Percentiles rank a stretch among this genome's conserved stretches.
These are phyloP conservation scores for Zaprionus vittiger DNA, from an alignment of 1,140 invertebrate species.

Conservation along the genomic window DNA sequence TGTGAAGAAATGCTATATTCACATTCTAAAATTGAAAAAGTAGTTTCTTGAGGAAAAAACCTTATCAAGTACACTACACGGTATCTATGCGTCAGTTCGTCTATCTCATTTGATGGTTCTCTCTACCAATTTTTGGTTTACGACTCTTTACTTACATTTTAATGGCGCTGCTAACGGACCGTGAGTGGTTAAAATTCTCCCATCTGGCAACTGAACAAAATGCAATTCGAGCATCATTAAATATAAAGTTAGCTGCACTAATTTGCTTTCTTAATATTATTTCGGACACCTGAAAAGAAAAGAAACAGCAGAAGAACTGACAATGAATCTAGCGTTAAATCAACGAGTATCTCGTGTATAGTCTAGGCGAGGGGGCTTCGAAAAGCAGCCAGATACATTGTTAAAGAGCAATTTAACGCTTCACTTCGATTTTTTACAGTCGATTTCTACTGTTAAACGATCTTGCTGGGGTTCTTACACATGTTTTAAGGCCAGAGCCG, in stretches of 20 bases:
- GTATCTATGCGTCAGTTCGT: neutral
- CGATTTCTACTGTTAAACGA: constrained; percentile 7
- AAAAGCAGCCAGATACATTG: constrained; percentile 9
- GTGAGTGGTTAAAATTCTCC: constrained; percentile 59
- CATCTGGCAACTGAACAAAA: constrained; percentile 44
- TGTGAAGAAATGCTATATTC: neutral
- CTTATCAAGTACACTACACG: neutral
- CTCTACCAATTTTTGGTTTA: constrained; percentile 76
- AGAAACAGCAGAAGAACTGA: neutral
- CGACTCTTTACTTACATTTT: constrained; percentile 70
- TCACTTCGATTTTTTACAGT: constrained; percentile 41
- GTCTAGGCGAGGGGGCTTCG: neutral
- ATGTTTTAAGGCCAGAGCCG: neutral
- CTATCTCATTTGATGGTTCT: constrained; percentile 11
- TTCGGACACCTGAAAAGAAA: constrained; percentile 65
- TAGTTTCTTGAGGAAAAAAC: neutral
- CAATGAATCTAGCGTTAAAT: constrained; percentile 7
- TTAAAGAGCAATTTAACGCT: constrained; percentile 64
- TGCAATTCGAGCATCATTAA: constrained; percentile 76
- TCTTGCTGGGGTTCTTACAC: neutral
- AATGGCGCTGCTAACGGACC: constrained; percentile 66
- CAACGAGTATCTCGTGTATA: constrained; percentile 27
- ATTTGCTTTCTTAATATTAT: constrained; percentile 70
- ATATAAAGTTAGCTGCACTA: constrained; percentile 62
- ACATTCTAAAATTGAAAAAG: neutral